Base-by-base conservation (phyloP, 2,888 invertebrate genomes). In the Sphinx pinastri region DNA sequence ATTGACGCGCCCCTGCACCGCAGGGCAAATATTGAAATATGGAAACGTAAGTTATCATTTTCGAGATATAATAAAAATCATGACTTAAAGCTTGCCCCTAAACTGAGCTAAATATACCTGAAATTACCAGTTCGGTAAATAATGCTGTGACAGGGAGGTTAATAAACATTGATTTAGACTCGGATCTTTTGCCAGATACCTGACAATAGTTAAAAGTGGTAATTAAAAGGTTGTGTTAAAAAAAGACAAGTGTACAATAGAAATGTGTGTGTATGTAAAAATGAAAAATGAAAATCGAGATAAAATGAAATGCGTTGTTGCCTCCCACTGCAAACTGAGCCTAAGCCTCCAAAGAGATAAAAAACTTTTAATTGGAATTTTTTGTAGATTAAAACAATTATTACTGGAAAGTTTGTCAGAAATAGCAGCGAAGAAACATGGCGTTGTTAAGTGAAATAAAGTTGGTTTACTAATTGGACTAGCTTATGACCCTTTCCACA, bases 331-430 rank as follows among this genome's bases (percentile, higher is more conserved):
- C 83, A 83, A 83, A 83, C 85, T 82, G 79, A 82, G 82, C 81
- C 83, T 86, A 86, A 90, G 88, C 88, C 84, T 79, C 79, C 78
- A 81, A 81, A 85, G 84, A 88, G 88, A 89, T 87, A 88, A 87
- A 87, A 88, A 91, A 90, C 84, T 89, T 91, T 91, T 90, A 88
- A 91, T 89, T 90, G 87, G 86, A 86, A 82, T 88, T 89, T 88
- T 90, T 87, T 84, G 86, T 84, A 86, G 88, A 89, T 90, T 90
- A 88, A 88, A 90, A 89, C 87, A 90, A 88, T 91, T 88, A 89
- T 86, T 84, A 84, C 82, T 76, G 78, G 75, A 74, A 81, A 87
- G 82, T 84, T 87, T 83, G 81, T 84, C 80, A 82, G 79, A 75
- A 75, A 76, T 71, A 82, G 79, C 75, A 74, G 75, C 71, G 75